Conservation (phyloP, 2,888 invertebrate species). For the Liopterus haemorrhoidalis region DNA sequence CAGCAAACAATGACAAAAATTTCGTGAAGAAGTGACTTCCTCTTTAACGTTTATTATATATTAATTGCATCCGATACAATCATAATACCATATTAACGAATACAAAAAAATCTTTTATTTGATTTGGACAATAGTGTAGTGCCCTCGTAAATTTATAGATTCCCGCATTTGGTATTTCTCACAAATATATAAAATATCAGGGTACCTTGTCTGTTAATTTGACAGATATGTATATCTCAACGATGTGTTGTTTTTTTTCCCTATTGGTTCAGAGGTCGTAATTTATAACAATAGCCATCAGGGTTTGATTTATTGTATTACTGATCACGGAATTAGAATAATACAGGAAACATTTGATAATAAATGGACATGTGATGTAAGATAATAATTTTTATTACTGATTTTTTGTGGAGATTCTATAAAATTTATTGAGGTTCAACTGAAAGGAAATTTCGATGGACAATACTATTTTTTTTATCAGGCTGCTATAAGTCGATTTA, state of each 20-base stretch:
- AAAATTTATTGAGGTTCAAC: too few relatives aligned
- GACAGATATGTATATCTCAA: slow-evolving; percentile 21
- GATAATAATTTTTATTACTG: too few relatives aligned
- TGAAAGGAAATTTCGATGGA: too few relatives aligned
- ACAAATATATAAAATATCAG: slow-evolving; percentile 30
- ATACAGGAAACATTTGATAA: too few relatives aligned
- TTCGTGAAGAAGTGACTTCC: slow-evolving; percentile 37
- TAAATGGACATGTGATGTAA: too few relatives aligned
- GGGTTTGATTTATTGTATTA: too few relatives aligned
- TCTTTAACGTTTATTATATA: slow-evolving; percentile 37
- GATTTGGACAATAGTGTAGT: slow-evolving; percentile 30
- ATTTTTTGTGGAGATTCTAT: too few relatives aligned
- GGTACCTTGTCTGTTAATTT: slow-evolving; percentile 20
- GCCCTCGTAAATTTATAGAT: slow-evolving; percentile 40
- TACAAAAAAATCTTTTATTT: slow-evolving; percentile 20
- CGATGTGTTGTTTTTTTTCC: slow-evolving; percentile 7
- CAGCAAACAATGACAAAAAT: slow-evolving; percentile 17
- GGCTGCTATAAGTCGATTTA: too few relatives aligned
- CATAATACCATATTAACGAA: slow-evolving; percentile 16
- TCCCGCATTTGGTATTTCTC: slow-evolving; percentile 38
- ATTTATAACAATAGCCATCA: not conserved
- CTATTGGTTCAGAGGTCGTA: not conserved
- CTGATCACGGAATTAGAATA: too few relatives aligned
- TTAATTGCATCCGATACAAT: slow-evolving; percentile 35
- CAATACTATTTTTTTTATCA: too few relatives aligned